phyloP scores from a whole-genome alignment of 2,113 vertebrate species.

The Rhabdomys dilectus region DNA sequence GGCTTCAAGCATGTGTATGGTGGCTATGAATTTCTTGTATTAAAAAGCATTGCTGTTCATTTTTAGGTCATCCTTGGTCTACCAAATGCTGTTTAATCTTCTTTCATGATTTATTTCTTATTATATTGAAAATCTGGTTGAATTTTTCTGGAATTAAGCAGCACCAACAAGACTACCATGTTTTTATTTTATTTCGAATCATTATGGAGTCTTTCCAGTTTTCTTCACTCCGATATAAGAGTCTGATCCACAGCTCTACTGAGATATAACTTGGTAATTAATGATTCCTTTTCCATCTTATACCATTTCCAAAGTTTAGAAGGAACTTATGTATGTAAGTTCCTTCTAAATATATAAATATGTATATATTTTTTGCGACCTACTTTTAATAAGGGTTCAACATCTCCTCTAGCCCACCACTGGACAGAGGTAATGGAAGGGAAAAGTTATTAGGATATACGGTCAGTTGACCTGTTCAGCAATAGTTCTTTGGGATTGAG shows the following conservation, averaged over 20 bases:
- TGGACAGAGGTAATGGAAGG: too few species aligned
- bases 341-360: too few species aligned
- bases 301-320: neutral
- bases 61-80: neutral
- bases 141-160: neutral
- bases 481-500: too few species aligned
- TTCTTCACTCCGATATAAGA: neutral
- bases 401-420: too few species aligned
- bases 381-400: too few species aligned
- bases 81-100: neutral
- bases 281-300: neutral
- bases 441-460: too few species aligned
- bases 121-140: neutral
- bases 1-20: rapidly evolving
- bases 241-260: rapidly evolving
- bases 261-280: neutral
- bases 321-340: neutral
- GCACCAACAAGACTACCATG: neutral
- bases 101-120: neutral
- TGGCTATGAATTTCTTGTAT: neutral
- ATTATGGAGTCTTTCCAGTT: neutral
- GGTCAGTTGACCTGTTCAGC: too few species aligned
- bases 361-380: too few species aligned
- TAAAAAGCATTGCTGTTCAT: neutral
- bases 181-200: neutral